Conservation (phyloP, 2,888 invertebrate genomes). For the Protophormia terraenovae region DNA sequence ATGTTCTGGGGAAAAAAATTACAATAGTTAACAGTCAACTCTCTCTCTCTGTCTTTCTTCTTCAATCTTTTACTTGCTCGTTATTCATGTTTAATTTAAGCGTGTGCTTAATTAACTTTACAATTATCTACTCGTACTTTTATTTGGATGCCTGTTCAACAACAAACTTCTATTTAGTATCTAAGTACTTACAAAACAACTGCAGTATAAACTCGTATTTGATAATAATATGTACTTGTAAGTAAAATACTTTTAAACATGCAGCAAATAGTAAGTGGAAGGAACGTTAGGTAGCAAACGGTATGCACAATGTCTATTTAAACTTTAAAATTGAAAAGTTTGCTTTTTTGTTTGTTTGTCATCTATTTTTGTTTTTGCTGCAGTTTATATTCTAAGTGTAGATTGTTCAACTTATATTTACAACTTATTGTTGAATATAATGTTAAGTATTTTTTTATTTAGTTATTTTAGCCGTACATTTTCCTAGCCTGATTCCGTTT, state of each 20-base stretch:
- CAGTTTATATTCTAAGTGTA: not conserved
- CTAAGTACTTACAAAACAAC: conserved; percentile 24
- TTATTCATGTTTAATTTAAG: conserved; percentile 49
- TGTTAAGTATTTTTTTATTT: not conserved
- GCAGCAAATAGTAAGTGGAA: not conserved
- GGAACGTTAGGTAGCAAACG: not conserved
- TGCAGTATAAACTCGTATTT: conserved; percentile 38
- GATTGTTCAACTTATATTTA: conserved; percentile 30
- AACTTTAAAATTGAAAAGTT: conserved; percentile 57
- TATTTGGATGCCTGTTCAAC: conserved; percentile 24
- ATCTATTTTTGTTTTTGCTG: conserved; percentile 12
- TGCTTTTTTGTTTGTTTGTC: conserved; percentile 13
- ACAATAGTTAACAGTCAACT: not conserved
- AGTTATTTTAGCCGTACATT: not conserved
- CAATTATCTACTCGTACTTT: conserved; percentile 45
- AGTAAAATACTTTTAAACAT: conserved; percentile 14
- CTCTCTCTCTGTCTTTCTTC: not conserved
- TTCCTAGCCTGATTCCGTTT: not conserved
- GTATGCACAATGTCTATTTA: conserved; percentile 46
- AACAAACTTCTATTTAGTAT: conserved; percentile 16
- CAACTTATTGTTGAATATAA: conserved; percentile 31
- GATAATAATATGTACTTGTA: conserved; percentile 1
- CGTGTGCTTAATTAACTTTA: conserved; percentile 61
- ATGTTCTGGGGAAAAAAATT: not conserved
- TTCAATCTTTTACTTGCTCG: not conserved